A percentile compares a stretch with the other conserved stretches of the same genome.
Conservation (phyloP, 2,797 vertebrate species). For the Anisognathus igniventris region DNA sequence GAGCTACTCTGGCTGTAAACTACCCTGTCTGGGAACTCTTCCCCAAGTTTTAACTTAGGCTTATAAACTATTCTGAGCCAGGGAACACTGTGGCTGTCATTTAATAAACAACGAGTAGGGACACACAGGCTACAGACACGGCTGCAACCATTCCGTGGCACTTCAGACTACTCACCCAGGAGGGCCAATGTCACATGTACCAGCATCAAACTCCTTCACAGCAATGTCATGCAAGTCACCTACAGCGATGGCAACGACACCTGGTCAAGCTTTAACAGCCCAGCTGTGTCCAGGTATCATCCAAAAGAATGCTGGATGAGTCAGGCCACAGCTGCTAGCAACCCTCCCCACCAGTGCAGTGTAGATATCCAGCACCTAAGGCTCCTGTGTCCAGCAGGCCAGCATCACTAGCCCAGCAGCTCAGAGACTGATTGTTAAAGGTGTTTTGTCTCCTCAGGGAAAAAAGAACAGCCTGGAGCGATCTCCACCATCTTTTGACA, state of each 20-base stretch:
- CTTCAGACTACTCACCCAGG: background rate
- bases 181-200: background rate
- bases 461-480: background rate
- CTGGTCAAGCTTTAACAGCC: background rate
- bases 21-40: background rate
- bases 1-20: background rate
- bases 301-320: background rate
- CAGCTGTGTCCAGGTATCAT: background rate
- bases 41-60: background rate
- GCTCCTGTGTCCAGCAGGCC: background rate
- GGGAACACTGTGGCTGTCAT: background rate
- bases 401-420: background rate
- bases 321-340: background rate
- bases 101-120: background rate
- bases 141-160: background rate
- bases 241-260: rapidly evolving
- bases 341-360: background rate
- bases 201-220: background rate
- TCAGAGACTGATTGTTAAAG: background rate
- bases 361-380: background rate
- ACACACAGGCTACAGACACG: background rate
- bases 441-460: background rate
- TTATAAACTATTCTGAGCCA: background rate
- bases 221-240: background rate
- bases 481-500: background rate